These are phyloP conservation scores for Podotricha telesiphe DNA, from an alignment of 2,888 invertebrate species.

Conservation along the genomic window DNA sequence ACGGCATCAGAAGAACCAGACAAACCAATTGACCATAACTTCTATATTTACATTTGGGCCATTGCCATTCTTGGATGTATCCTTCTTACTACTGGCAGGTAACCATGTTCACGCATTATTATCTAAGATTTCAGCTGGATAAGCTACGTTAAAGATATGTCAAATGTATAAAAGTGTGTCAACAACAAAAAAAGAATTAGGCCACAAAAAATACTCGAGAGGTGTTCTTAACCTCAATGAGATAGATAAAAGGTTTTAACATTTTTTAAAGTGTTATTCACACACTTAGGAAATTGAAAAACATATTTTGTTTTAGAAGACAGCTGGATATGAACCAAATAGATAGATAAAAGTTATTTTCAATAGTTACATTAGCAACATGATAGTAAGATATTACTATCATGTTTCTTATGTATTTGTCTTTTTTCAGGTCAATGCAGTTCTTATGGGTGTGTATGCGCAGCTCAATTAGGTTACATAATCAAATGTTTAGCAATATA, in stretches of 20 bases:
- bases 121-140: not conserved
- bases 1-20: constrained; percentile 46
- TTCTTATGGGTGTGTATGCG: constrained; percentile 90
- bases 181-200: constrained; percentile 6
- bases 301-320: no score
- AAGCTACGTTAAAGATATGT: constrained; percentile 3
- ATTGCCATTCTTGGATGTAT: constrained; percentile 83
- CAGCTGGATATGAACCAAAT: no score
- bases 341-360: not conserved
- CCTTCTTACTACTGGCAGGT: constrained; percentile 83
- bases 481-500: constrained; percentile 89
- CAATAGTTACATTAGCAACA: not conserved
- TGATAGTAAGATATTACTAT: not conserved
- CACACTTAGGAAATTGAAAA: no score
- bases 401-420: not conserved
- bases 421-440: constrained; percentile 83
- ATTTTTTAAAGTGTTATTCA: no score
- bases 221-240: constrained; percentile 12
- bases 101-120: constrained; percentile 20
- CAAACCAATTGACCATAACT: constrained; percentile 56
- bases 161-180: constrained; percentile 4
- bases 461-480: constrained; percentile 89
- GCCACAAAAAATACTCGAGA: not conserved
- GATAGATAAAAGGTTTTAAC: no score
- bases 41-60: constrained; percentile 84